These are phyloP conservation scores for Stegastes partitus DNA, from an alignment of 2,113 vertebrate genomes.

Conservation along the genomic window DNA sequence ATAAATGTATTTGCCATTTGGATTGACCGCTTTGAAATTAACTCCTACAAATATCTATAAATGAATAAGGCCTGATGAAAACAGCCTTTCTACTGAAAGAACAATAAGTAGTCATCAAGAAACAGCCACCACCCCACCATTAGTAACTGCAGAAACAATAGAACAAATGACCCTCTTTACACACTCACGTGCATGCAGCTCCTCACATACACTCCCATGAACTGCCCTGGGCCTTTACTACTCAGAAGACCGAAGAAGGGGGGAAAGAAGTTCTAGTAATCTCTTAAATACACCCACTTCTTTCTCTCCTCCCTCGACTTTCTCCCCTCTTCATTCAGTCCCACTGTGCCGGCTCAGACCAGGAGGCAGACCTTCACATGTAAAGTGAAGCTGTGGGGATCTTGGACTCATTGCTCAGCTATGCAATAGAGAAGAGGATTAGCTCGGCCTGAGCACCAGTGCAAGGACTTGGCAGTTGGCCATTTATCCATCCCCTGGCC, in stretches of 20 bases:
- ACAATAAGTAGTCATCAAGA: not conserved
- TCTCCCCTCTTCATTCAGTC: conserved; percentile 22
- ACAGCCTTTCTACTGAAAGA: not conserved
- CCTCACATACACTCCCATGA: conserved; percentile 21
- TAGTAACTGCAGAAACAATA: not conserved
- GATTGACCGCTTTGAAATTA: too few species aligned
- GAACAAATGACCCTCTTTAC: not conserved
- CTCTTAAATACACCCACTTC: conserved; percentile 49
- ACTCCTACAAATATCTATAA: too few species aligned
- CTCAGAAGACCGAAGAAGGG: conserved; percentile 8
- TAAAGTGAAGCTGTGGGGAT: conserved; percentile 44
- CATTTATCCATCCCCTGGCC: conserved; percentile 34
- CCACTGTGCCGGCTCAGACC: conserved; percentile 37
- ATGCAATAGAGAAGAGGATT: conserved; percentile 78
- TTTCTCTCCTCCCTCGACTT: conserved; percentile 48
- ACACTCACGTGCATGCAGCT: conserved; percentile 26
- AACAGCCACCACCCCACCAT: not conserved
- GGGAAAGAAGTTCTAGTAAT: conserved; percentile 30
- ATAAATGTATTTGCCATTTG: too few species aligned
- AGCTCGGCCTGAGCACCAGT: conserved; percentile 51
- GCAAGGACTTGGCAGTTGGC: conserved; percentile 37
- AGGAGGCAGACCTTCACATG: conserved; percentile 48
- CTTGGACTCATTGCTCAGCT: conserved; percentile 67
- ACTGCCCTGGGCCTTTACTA: conserved; percentile 31
- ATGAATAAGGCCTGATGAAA: not conserved